Evolutionary conservation across 2,797 vertebrate species (phyloP).

Genomic region (Cygnus olor): DNA sequence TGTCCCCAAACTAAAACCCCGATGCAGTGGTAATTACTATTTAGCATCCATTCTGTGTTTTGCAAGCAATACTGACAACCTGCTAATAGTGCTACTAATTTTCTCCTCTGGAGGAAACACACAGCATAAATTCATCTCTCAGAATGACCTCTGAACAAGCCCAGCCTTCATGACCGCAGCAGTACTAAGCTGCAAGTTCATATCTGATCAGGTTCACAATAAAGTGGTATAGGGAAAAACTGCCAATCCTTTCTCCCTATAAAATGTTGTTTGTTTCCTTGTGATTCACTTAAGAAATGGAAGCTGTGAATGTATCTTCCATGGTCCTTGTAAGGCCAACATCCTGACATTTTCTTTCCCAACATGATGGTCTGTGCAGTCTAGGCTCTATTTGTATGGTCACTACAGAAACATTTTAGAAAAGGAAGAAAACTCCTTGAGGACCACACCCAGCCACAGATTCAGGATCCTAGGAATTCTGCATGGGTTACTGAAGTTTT

Average conservation of each 20-base stretch:
- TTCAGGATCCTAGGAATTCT: not conserved
- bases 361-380: not conserved
- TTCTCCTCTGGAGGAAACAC: not conserved
- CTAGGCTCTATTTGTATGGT: not conserved
- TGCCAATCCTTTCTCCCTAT: not conserved
- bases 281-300: not conserved
- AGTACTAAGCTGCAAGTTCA: not conserved
- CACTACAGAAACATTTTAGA: not conserved
- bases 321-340: not conserved
- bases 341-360: not conserved
- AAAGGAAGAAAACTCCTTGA: not conserved
- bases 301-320: not conserved
- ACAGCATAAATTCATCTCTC: not conserved
- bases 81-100: not conserved
- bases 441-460: not conserved
- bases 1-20: not conserved
- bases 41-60: not conserved
- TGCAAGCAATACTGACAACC: not conserved
- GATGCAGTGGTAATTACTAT: not conserved
- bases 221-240: not conserved
- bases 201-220: not conserved
- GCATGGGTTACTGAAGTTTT: not conserved
- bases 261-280: not conserved
- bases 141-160: not conserved
- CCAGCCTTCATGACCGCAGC: not conserved